A percentile compares a stretch with the other conserved stretches of the same genome.
Evolutionary conservation across 2,113 vertebrate genomes (phyloP).

Genomic region (Poeciliopsis prolifica): DNA sequence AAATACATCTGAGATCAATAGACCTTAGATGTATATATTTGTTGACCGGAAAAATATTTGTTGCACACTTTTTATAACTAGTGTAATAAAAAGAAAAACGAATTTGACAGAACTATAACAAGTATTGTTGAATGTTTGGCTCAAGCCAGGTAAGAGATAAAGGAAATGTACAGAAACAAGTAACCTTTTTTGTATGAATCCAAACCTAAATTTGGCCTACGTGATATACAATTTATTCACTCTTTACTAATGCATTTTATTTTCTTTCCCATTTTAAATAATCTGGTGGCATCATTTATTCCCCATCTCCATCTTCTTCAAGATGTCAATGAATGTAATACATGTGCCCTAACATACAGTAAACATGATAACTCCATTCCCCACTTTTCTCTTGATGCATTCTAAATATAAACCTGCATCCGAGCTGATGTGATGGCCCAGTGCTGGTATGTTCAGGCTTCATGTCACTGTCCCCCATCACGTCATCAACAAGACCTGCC

Average conservation of each 20-base stretch:
- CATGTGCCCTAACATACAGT: not conserved
- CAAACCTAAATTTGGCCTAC: no score
- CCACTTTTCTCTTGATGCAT: conserved; percentile 5
- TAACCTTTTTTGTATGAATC: no score
- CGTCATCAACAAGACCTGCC: conserved; percentile 56
- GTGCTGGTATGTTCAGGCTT: conserved; percentile 47
- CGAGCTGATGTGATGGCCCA: conserved; percentile 44
- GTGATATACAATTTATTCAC: not conserved
- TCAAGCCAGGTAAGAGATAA: no score
- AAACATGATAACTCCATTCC: conserved; percentile 17
- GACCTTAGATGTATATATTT: not conserved
- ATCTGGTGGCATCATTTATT: conserved; percentile 17
- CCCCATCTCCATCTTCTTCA: not conserved
- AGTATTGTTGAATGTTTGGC: not conserved
- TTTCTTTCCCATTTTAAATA: conserved; percentile 32
- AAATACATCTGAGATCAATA: not conserved
- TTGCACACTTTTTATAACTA: not conserved
- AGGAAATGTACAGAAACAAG: no score
- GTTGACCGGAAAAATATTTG: not conserved
- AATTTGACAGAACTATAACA: not conserved
- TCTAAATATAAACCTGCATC: conserved; percentile 46
- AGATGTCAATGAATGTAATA: conserved; percentile 11
- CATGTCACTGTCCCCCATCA: conserved; percentile 54
- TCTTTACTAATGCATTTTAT: not conserved
- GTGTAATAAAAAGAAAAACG: not conserved